Percentiles rank a stretch among this genome's conserved stretches.
These are phyloP conservation scores for Palaemon carinicauda DNA, from an alignment of 1,140 invertebrate genomes.

Conservation along the genomic window DNA sequence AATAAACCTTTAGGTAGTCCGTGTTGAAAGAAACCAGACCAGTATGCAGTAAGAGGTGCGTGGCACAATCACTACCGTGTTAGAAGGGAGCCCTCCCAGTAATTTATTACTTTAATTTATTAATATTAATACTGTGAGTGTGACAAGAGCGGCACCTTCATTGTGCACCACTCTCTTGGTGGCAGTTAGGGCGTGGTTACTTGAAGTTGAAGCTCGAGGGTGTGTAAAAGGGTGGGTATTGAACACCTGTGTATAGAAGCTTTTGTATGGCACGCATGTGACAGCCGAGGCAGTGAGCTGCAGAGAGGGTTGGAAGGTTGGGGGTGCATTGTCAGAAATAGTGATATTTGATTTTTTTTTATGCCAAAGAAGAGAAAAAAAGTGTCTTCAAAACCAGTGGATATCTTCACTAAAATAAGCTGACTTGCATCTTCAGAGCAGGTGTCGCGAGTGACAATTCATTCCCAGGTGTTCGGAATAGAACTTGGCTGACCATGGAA, in stretches of 20 bases:
- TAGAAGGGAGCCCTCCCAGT: constrained; percentile 31
- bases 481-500: constrained; percentile 36
- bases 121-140: constrained; percentile 21
- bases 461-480: constrained; percentile 48
- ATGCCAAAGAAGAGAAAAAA: constrained; percentile 52
- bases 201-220: constrained; percentile 18
- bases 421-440: constrained; percentile 37
- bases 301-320: not conserved
- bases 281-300: constrained; percentile 29
- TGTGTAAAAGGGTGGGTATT: constrained; percentile 44
- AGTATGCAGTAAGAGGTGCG: constrained; percentile 52
- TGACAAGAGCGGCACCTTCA: constrained; percentile 29
- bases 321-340: not conserved
- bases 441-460: constrained; percentile 32
- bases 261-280: constrained; percentile 48
- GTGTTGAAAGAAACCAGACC: not conserved
- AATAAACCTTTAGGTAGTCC: not conserved
- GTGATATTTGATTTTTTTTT: constrained; percentile 35
- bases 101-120: constrained; percentile 57
- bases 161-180: constrained; percentile 28
- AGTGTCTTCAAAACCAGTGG: constrained; percentile 37
- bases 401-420: constrained; percentile 21
- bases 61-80: constrained; percentile 25
- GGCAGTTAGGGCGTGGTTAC: constrained; percentile 30
- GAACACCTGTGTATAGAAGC: constrained; percentile 50